Percentiles rank a stretch among this genome's conserved stretches.
Conservation (phyloP, 2,113 vertebrate species). For the Planiliza haematocheilus region DNA sequence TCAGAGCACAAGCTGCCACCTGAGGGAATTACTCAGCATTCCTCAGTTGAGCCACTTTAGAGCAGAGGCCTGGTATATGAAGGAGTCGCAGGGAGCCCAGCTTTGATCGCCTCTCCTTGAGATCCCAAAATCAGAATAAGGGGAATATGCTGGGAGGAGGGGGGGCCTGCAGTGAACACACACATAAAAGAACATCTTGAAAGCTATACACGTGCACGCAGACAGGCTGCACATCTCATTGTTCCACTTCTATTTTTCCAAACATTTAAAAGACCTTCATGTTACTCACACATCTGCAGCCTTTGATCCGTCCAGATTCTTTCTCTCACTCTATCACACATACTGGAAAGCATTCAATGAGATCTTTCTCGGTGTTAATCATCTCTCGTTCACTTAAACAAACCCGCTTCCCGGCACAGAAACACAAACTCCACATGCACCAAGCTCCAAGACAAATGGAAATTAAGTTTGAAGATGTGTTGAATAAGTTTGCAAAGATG, state of each 20-base stretch:
- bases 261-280: constrained; percentile 51
- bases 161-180: constrained; percentile 40
- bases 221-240: background rate
- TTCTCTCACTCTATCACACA: background rate
- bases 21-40: constrained; percentile 68
- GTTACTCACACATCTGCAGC: constrained; percentile 45
- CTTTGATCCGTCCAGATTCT: constrained; percentile 35
- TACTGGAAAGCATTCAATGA: background rate
- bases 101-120: constrained; percentile 58
- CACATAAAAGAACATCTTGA: constrained; percentile 49
- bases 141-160: constrained; percentile 40
- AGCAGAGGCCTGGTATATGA: constrained; percentile 29
- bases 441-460: background rate
- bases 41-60: constrained; percentile 24
- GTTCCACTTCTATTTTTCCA: constrained; percentile 30
- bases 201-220: constrained; percentile 32
- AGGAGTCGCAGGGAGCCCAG: constrained; percentile 19
- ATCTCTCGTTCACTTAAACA: background rate
- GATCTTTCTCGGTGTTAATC: background rate
- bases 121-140: constrained; percentile 32
- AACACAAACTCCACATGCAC: constrained; percentile 1
- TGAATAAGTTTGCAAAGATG: background rate
- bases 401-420: background rate
- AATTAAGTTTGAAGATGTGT: constrained; percentile 5
- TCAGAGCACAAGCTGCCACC: constrained; percentile 48